These are phyloP conservation scores for Lysandra bellargus DNA, from an alignment of 2,888 invertebrate genomes.

Conservation along the genomic window DNA sequence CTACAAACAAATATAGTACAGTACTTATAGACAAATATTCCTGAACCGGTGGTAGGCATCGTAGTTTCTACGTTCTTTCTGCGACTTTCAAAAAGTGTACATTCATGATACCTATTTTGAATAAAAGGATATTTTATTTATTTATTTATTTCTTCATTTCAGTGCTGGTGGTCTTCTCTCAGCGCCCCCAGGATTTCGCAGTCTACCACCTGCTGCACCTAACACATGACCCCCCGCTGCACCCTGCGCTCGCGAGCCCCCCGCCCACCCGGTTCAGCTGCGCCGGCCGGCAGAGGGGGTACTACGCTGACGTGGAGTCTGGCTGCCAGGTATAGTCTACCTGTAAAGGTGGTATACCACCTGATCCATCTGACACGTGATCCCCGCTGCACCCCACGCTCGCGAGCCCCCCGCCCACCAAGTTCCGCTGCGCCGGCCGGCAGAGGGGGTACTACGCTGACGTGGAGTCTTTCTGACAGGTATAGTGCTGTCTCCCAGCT, in stretches of 20 bases:
- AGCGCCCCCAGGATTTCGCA: constrained; percentile 65
- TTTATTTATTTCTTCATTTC: constrained; percentile 38
- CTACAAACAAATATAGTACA: too few species aligned
- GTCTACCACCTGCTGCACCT: constrained; percentile 80
- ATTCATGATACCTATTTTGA: too few species aligned
- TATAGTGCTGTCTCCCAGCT: too few species aligned
- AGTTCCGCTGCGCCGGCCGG: constrained; percentile 66
- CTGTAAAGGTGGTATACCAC: background rate
- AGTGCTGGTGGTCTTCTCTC: constrained; percentile 53
- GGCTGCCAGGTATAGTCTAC: constrained; percentile 71
- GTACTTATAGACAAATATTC: too few species aligned
- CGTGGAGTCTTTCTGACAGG: constrained; percentile 71
- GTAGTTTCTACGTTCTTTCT: too few species aligned
- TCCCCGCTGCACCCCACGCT: constrained; percentile 78
- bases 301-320: constrained; percentile 73
- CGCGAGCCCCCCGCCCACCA: constrained; percentile 59
- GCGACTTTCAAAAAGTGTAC: too few species aligned
- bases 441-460: constrained; percentile 74
- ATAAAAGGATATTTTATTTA: constrained; percentile 22
- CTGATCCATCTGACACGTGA: constrained; percentile 78
- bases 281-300: constrained; percentile 58
- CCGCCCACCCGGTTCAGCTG: constrained; percentile 70
- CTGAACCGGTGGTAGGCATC: too few species aligned
- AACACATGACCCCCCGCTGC: constrained; percentile 78
- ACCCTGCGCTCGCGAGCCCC: constrained; percentile 72